These are phyloP conservation scores for Agrochola lota DNA, from an alignment of 2,888 invertebrate species.

Conservation along the genomic window DNA sequence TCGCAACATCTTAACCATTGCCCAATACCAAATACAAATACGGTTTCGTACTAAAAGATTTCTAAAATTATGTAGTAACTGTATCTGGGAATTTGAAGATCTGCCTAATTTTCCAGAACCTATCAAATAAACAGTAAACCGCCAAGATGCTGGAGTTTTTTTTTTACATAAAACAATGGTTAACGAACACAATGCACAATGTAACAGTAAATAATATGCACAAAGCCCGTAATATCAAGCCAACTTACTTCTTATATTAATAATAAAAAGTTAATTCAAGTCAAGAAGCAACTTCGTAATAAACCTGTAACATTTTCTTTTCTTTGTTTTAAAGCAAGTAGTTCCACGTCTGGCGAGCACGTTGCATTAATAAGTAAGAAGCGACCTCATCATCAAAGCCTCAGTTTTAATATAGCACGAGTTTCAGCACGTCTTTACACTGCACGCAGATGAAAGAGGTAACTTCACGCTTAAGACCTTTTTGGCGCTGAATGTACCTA, in stretches of 20 bases:
- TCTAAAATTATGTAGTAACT: not conserved
- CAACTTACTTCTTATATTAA: slow-evolving; percentile 32
- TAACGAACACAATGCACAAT: not conserved
- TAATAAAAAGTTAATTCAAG: slow-evolving; percentile 55
- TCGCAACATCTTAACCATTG: not conserved
- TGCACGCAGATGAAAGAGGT: slow-evolving; percentile 55
- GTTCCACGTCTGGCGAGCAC: slow-evolving; percentile 47
- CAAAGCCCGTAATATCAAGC: slow-evolving; percentile 20
- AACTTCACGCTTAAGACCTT: slow-evolving; percentile 46
- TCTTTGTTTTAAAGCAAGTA: slow-evolving; percentile 52
- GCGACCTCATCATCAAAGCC: slow-evolving; percentile 59
- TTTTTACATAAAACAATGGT: slow-evolving; percentile 12
- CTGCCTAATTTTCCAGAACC: too few species aligned
- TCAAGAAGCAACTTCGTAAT: slow-evolving; percentile 42
- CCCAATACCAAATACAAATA: not conserved
- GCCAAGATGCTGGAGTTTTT: not conserved
- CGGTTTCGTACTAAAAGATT: not conserved
- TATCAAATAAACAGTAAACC: not conserved
- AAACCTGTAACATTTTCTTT: slow-evolving; percentile 47
- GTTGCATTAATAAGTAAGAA: slow-evolving; percentile 61
- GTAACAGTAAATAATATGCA: slow-evolving; percentile 23
- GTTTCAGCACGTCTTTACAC: slow-evolving; percentile 55
- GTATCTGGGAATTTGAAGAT: not conserved
- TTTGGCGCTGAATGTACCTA: slow-evolving; percentile 56
- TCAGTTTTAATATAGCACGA: slow-evolving; percentile 58